Conservation (phyloP, 2,797 vertebrate genomes). For the Apogon talboti region DNA sequence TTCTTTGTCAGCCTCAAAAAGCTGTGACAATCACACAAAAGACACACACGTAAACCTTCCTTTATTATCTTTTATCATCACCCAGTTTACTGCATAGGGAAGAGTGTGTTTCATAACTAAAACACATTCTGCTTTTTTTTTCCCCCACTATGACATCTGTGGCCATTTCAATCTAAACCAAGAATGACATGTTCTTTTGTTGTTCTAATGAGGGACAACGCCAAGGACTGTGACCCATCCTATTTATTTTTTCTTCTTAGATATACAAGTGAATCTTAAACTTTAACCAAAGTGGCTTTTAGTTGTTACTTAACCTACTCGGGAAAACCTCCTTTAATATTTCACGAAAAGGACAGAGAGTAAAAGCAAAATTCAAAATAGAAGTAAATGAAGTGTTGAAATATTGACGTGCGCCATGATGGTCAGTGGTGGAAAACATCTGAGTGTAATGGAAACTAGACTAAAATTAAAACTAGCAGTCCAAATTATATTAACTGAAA, state of each 20-base stretch:
- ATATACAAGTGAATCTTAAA: slow-evolving; percentile 45
- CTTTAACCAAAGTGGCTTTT: slow-evolving; percentile 58
- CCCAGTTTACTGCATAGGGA: not conserved
- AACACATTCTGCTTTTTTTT: slow-evolving; percentile 15
- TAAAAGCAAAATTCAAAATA: slow-evolving; percentile 38
- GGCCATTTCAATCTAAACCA: slow-evolving; percentile 21
- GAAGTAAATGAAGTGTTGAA: slow-evolving; percentile 54
- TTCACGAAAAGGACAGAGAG: slow-evolving; percentile 53
- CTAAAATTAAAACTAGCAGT: too few relatives aligned
- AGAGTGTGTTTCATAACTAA: slow-evolving; percentile 15
- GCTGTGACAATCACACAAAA: slow-evolving; percentile 25
- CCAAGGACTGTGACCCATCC: slow-evolving; percentile 20
- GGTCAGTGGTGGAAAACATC: not conserved
- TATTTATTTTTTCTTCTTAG: not conserved
- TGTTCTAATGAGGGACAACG: slow-evolving; percentile 25
- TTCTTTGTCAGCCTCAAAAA: slow-evolving; percentile 44
- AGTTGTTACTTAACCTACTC: slow-evolving; percentile 42
- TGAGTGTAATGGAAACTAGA: not conserved
- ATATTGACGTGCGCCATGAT: slow-evolving; percentile 46
- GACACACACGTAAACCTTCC: slow-evolving; percentile 9
- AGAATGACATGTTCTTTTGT: slow-evolving; percentile 8
- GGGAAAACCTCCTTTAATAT: slow-evolving; percentile 54
- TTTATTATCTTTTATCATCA: not conserved
- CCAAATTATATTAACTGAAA: too few relatives aligned
- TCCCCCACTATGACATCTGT: slow-evolving; percentile 3